Conservation (phyloP, 2,113 vertebrate species). For the Oryctolagus cuniculus region DNA sequence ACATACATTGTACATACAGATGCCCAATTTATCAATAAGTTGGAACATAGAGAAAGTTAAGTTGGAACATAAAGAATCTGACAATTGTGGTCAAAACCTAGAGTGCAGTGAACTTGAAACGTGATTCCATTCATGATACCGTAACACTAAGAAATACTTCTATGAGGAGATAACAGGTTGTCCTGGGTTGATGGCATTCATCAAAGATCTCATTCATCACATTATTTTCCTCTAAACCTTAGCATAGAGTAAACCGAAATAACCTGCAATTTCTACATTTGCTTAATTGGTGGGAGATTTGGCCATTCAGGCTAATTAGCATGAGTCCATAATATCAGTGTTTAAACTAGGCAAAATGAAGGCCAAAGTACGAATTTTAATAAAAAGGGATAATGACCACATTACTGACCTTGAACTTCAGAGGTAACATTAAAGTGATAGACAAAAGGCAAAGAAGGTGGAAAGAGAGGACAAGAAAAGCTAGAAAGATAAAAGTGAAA, state of each 20-base stretch:
- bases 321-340: slow-evolving; percentile 22
- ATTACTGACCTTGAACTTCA: slow-evolving; percentile 56
- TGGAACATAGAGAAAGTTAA: neutral
- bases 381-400: slow-evolving; percentile 60
- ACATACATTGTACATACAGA: neutral
- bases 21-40: neutral
- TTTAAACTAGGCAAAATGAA: slow-evolving; percentile 71
- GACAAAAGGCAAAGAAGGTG: slow-evolving; percentile 31
- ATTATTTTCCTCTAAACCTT: slow-evolving; percentile 21
- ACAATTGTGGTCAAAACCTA: neutral
- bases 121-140: neutral
- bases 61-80: neutral
- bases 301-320: slow-evolving; percentile 64
- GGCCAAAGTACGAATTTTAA: slow-evolving; percentile 60
- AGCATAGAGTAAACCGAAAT: slow-evolving; percentile 10
- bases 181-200: neutral
- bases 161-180: neutral
- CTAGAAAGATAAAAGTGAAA: neutral
- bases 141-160: neutral
- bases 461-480: neutral
- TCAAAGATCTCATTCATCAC: neutral
- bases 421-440: slow-evolving; percentile 17
- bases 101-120: neutral
- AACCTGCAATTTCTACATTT: slow-evolving; percentile 38
- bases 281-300: slow-evolving; percentile 66